Percentiles rank a stretch among this genome's conserved stretches.
phyloP scores from a whole-genome alignment of 2,888 invertebrate genomes.

The Phasia obesa region DNA sequence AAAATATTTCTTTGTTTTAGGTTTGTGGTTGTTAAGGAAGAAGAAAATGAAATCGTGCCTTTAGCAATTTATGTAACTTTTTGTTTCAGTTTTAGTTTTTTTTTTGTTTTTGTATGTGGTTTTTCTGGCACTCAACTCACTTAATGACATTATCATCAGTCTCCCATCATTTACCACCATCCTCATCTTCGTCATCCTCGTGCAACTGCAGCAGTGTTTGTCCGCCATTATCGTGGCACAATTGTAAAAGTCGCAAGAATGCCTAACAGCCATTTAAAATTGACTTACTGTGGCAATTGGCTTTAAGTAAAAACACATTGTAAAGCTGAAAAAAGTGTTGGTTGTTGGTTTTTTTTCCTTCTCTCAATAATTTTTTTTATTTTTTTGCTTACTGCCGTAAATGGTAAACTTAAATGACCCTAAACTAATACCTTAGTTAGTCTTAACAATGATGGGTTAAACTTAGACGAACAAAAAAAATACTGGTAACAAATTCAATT shows the following conservation, averaged over 20 bases:
- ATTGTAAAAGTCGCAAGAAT: slow-evolving; percentile 57
- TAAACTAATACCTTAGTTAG: slow-evolving; percentile 70
- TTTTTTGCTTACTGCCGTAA: slow-evolving; percentile 56
- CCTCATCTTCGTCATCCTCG: slow-evolving; percentile 52
- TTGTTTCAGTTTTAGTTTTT: slow-evolving; percentile 49
- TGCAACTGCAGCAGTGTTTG: slow-evolving; percentile 36
- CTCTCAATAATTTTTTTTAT: slow-evolving; percentile 10
- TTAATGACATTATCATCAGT: slow-evolving; percentile 71
- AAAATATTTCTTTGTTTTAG: slow-evolving; percentile 45
- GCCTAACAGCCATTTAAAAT: slow-evolving; percentile 59
- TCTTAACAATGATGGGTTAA: slow-evolving; percentile 64
- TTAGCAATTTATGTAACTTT: slow-evolving; percentile 72
- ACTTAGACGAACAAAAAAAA: slow-evolving; percentile 43
- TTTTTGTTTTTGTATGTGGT: slow-evolving; percentile 13
- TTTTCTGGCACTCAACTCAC: slow-evolving; percentile 59
- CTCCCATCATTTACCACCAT: slow-evolving; percentile 66
- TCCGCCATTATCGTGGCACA: slow-evolving; percentile 43
- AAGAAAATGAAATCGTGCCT: slow-evolving; percentile 70
- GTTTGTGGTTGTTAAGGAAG: slow-evolving; percentile 26
- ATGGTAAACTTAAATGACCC: slow-evolving; percentile 71
- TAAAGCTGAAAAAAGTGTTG: slow-evolving; percentile 22
- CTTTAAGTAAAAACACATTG: slow-evolving; percentile 44
- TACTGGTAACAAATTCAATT: slow-evolving; percentile 65
- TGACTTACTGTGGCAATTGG: slow-evolving; percentile 52
- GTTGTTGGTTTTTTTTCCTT: slow-evolving; percentile 12